Conservation (phyloP, 2,113 vertebrate genomes). For the Geococcyx californianus region DNA sequence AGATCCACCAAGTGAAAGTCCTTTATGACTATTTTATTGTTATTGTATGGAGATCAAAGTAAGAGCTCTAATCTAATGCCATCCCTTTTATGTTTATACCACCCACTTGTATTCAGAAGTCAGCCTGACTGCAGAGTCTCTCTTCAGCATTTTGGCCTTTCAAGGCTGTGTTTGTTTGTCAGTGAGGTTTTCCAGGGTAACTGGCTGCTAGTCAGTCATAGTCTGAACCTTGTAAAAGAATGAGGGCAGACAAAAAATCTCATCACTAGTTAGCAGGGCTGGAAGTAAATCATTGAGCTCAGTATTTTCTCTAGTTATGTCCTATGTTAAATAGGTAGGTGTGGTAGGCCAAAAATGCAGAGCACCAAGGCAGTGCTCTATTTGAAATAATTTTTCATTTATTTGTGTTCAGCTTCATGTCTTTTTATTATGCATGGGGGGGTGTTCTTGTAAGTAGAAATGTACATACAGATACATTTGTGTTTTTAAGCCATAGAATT, state of each 20-base stretch:
- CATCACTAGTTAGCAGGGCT: neutral
- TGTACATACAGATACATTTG: neutral
- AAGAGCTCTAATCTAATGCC: conserved; percentile 59
- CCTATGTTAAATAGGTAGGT: neutral
- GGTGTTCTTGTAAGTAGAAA: neutral
- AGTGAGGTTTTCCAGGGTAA: conserved; percentile 50
- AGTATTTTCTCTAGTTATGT: neutral
- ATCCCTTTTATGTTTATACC: conserved; percentile 64
- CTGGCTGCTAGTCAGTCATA: neutral
- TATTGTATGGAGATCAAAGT: conserved; percentile 34
- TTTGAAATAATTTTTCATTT: neutral
- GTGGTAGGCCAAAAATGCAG: neutral
- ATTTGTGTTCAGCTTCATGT: neutral
- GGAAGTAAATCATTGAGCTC: neutral
- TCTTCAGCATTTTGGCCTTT: neutral
- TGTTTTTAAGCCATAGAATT: neutral
- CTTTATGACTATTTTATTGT: conserved; percentile 64
- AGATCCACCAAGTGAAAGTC: conserved; percentile 39
- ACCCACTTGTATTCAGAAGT: conserved; percentile 53
- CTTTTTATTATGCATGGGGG: neutral
- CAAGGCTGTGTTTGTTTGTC: neutral
- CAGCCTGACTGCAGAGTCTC: neutral
- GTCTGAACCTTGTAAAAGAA: neutral
- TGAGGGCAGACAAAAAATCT: conserved; percentile 13
- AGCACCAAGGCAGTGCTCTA: neutral